Base-by-base conservation (phyloP, 2,888 invertebrate species). In the Orthosia incerta region DNA sequence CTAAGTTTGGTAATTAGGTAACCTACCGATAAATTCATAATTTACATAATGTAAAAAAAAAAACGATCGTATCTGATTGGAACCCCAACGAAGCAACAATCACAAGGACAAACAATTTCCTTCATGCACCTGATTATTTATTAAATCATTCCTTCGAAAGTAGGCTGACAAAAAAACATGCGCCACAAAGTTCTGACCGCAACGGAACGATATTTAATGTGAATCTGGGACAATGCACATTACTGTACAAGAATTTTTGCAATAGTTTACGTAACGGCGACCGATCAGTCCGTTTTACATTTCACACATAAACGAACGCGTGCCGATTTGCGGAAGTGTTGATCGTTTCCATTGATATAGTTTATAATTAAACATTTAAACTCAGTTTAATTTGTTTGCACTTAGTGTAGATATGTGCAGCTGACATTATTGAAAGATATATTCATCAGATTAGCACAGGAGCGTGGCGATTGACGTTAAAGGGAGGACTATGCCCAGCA, bases 191-290 rank as follows among this genome's bases (percentile, higher is more conserved):
- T 85, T 79, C 67, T 87, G 87, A 91, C 89, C 91, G 89, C 86
- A 86, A 87, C 91, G 89, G 85, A 86, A 87, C 90, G 85, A 68
- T 85, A 85, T 82, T 81, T 79, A 78, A 75, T 75, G 84, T 85
- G 75, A 74, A 88, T 80, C 85, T 89, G 84, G 90, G 80, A 87
- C 90, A 89, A 83, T 86, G 76, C 83, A 87, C 82, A 87, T 89
- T 88, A 85, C 83, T 83, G 70, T 76, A 73, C 79, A 79, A 74
- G 77, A 63, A 86, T 85, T 89, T 84, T 87, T 90, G 89, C 90
- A 92, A 91, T 79, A 79, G 50, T 18, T 91, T 90, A 84, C 88
- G 88, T 89, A 89, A 91, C 18, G 59, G 57, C 59, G 9, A 55
- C 48, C 82, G 85, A 89, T 90, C 83, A 88, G 79, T 86, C 82